phyloP scores from a whole-genome alignment of 2,888 invertebrate species.

The Neoaliturus tenellus region DNA sequence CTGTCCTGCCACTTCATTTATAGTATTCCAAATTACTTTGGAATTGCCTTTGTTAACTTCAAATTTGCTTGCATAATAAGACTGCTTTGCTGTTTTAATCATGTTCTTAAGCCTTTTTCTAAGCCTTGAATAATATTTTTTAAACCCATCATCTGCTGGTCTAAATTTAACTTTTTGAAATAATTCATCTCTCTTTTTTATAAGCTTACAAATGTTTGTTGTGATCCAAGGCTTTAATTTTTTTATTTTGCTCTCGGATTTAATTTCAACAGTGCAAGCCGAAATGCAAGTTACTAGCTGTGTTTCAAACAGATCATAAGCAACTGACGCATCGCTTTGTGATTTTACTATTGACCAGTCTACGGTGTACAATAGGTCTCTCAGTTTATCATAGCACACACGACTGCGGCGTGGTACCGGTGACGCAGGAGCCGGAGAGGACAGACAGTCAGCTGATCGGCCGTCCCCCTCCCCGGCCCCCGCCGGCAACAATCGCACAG shows the following conservation, averaged over 20 bases:
- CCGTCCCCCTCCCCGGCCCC: too few species aligned
- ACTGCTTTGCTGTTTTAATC: neutral
- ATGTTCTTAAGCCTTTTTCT: neutral
- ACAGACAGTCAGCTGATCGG: too few species aligned
- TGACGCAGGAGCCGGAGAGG: neutral
- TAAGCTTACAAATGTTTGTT: neutral
- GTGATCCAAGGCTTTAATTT: slow-evolving; percentile 10
- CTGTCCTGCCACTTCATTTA: neutral
- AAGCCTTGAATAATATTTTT: neutral
- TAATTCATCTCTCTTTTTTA: neutral
- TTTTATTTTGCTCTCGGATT: neutral
- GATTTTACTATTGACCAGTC: slow-evolving; percentile 4
- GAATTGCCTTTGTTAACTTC: neutral
- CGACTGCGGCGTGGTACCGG: neutral
- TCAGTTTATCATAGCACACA: neutral
- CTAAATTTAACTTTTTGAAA: neutral
- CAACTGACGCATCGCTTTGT: neutral
- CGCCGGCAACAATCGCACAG: neutral
- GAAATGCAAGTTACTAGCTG: slow-evolving; percentile 1
- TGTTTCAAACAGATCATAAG: slow-evolving; percentile 8
- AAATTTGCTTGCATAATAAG: neutral
- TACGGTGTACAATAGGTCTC: neutral
- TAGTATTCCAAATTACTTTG: neutral
- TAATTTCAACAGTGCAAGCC: neutral
- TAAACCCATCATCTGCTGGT: neutral